phyloP scores from a whole-genome alignment of 2,797 vertebrate species.

The Oophaga sylvatica region DNA sequence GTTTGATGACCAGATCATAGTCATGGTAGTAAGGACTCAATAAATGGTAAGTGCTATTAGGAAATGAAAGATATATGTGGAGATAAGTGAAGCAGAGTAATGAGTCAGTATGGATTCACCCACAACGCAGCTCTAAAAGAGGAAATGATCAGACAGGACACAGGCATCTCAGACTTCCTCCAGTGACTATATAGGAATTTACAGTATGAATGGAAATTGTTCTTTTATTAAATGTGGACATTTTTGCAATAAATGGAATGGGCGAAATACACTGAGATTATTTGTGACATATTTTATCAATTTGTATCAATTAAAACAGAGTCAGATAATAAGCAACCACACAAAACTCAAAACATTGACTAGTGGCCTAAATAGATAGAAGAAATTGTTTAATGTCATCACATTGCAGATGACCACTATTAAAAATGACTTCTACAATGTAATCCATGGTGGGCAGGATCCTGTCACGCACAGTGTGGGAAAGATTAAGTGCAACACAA shows the following conservation, averaged over 20 bases:
- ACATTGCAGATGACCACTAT: too few relatives aligned
- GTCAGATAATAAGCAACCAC: too few relatives aligned
- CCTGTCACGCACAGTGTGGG: too few relatives aligned
- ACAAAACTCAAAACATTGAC: too few relatives aligned
- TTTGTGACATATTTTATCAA: not conserved
- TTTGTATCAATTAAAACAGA: not conserved
- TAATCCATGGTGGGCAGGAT: too few relatives aligned
- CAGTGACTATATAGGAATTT: not conserved
- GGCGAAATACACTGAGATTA: not conserved
- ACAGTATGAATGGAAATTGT: not conserved
- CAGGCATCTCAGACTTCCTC: conserved; percentile 21
- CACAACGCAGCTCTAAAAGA: conserved; percentile 4
- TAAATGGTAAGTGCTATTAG: conserved; percentile 7
- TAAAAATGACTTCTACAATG: too few relatives aligned
- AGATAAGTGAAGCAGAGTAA: not conserved
- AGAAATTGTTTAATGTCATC: too few relatives aligned
- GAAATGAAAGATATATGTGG: conserved; percentile 31
- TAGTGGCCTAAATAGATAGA: too few relatives aligned
- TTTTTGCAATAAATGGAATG: not conserved
- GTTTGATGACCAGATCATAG: not conserved
- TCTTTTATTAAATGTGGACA: not conserved
- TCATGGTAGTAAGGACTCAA: not conserved
- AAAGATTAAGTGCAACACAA: too few relatives aligned
- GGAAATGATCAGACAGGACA: conserved; percentile 51
- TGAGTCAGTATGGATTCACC: conserved; percentile 31